These are phyloP conservation scores for Lophochroa leadbeateri DNA, from an alignment of 2,113 vertebrate species.

Conservation along the genomic window DNA sequence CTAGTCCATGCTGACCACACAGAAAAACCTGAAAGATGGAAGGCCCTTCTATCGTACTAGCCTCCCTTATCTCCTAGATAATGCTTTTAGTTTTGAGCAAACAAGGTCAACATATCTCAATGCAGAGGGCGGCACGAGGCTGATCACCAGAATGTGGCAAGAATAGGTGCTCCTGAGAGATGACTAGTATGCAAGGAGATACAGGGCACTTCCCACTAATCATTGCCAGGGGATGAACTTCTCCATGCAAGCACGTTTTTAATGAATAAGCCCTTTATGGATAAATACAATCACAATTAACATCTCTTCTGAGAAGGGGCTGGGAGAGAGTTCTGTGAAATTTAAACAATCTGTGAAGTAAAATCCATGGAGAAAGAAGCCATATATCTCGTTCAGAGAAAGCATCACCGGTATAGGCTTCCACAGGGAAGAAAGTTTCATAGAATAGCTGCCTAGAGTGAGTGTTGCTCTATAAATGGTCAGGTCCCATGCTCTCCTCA, in stretches of 20 bases:
- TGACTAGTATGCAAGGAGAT: background rate
- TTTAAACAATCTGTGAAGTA: background rate
- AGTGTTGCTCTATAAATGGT: background rate
- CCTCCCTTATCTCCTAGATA: background rate
- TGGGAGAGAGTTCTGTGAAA: background rate
- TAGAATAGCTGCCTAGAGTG: background rate
- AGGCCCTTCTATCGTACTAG: background rate
- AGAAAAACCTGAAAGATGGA: background rate
- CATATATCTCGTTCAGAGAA: background rate
- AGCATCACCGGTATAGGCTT: background rate
- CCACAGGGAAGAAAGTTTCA: background rate
- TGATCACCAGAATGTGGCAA: background rate
- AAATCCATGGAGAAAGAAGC: background rate
- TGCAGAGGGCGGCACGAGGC: background rate
- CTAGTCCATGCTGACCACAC: background rate
- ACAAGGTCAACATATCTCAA: fast-evolving
- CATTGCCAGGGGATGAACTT: background rate
- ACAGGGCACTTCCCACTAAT: background rate
- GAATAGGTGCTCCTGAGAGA: background rate
- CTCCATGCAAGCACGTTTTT: background rate
- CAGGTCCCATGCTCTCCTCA: background rate
- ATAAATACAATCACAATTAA: background rate
- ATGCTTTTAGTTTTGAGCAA: background rate
- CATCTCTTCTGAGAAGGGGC: background rate
- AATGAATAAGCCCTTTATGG: background rate